Percentiles rank a stretch among this genome's conserved stretches.
These are phyloP conservation scores for Epinephelus malabaricus DNA, from an alignment of 2,797 vertebrate genomes.

Conservation along the genomic window DNA sequence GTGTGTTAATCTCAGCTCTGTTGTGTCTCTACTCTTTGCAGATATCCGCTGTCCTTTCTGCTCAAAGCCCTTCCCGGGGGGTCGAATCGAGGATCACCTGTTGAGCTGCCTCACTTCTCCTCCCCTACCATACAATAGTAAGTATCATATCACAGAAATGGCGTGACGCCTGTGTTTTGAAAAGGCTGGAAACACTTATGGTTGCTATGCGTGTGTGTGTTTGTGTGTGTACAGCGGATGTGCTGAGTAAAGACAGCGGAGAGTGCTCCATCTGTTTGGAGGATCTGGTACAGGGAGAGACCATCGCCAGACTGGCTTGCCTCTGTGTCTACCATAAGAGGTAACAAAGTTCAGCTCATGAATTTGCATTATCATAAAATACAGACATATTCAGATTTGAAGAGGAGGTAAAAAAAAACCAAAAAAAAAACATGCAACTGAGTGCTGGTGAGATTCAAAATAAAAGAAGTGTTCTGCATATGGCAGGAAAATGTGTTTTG, in stretches of 20 bases:
- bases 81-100: slow-evolving; percentile 88
- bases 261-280: slow-evolving; percentile 90
- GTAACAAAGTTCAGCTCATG: slow-evolving; percentile 62
- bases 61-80: slow-evolving; percentile 86
- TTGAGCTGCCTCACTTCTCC: slow-evolving; percentile 89
- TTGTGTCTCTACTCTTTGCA: slow-evolving; percentile 53
- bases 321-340: slow-evolving; percentile 90
- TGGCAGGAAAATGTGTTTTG: not conserved
- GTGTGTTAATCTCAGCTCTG: slow-evolving; percentile 46
- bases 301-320: slow-evolving; percentile 88
- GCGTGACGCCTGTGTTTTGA: slow-evolving; percentile 6
- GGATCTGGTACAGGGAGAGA: slow-evolving; percentile 87
- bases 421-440: not conserved
- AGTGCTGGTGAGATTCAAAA: not conserved
- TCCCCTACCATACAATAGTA: slow-evolving; percentile 88
- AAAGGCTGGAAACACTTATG: slow-evolving; percentile 24
- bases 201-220: slow-evolving; percentile 25
- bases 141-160: slow-evolving; percentile 51
- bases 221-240: slow-evolving; percentile 78
- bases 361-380: slow-evolving; percentile 25
- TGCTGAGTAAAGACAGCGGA: slow-evolving; percentile 87
- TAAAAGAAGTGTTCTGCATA: not conserved
- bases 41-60: slow-evolving; percentile 89
- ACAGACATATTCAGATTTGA: not conserved
- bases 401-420: not conserved